Percentiles rank a stretch among this genome's conserved stretches.
Evolutionary conservation across 30 jellyfish, hydroid and myxozoan genomes (phyloP).

Genomic region (Haliclystus octoradiatus): DNA sequence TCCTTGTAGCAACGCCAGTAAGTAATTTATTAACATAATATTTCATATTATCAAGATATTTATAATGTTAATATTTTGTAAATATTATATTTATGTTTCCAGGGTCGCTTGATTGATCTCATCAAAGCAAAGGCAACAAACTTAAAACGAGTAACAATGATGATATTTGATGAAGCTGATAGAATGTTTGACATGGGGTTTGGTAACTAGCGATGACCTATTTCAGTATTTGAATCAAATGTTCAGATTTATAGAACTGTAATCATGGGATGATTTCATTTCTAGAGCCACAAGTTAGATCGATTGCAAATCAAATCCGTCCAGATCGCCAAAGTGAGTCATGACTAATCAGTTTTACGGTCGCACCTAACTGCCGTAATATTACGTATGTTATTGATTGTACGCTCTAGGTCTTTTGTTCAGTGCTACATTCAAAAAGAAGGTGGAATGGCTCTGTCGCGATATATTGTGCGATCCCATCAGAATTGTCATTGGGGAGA

Average conservation of each 20-base stretch:
- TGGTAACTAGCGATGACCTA: conserved; percentile 33
- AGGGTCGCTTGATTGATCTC: conserved; percentile 95
- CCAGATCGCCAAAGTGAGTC: conserved; percentile 97
- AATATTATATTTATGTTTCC: not conserved
- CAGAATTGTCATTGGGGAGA: conserved; percentile 92
- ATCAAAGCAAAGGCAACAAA: conserved; percentile 86
- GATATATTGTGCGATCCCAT: conserved; percentile 91
- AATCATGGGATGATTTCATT: not conserved
- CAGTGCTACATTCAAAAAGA: conserved; percentile 97
- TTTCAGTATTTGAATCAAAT: not conserved
- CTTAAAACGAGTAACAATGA: conserved; percentile 69
- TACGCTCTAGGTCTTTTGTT: conserved; percentile 65
- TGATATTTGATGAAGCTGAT: conserved; percentile 98
- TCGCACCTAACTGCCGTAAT: not conserved
- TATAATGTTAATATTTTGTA: too few relatives aligned
- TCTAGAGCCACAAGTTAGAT: conserved; percentile 98
- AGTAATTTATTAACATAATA: not conserved
- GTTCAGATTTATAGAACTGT: not conserved
- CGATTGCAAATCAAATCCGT: conserved; percentile 88
- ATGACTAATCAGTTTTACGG: not conserved
- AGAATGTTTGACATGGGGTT: conserved; percentile 99
- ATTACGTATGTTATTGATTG: not conserved
- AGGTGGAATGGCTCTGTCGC: conserved; percentile 81
- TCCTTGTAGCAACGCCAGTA: conserved; percentile 97
- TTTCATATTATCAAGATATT: too few relatives aligned